A percentile compares a stretch with the other conserved stretches of the same genome.
Evolutionary conservation across 2,797 vertebrate genomes (phyloP).

Genomic region (Erethizon dorsatum): DNA sequence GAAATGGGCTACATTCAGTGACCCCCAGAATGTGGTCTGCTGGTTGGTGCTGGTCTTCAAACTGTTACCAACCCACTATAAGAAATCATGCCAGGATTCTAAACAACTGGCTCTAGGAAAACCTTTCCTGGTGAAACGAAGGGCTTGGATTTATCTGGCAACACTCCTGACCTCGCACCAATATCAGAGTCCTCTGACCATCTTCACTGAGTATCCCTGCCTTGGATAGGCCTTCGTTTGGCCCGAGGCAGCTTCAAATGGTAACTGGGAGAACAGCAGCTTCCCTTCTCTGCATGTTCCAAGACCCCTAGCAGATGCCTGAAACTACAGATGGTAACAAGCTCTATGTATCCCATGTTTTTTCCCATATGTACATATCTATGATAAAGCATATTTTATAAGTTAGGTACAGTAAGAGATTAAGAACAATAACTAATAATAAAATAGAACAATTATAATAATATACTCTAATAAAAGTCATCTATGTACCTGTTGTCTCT

Average conservation of each 20-base stretch:
- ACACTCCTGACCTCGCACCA: not conserved
- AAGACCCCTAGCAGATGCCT: not conserved
- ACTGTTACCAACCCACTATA: not conserved
- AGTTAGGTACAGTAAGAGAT: not conserved
- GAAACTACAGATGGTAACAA: not conserved
- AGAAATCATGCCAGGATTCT: not conserved
- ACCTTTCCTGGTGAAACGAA: constrained; percentile 29
- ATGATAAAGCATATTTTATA: not conserved
- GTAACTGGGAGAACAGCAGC: not conserved
- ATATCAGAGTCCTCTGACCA: not conserved
- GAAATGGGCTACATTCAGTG: not conserved
- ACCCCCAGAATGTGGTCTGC: not conserved
- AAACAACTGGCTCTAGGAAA: not conserved
- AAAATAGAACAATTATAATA: not conserved
- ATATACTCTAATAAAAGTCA: not conserved
- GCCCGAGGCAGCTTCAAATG: not conserved
- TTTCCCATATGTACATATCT: not conserved
- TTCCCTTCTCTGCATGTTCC: not conserved
- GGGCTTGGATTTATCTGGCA: not conserved
- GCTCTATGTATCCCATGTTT: not conserved
- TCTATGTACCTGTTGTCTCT: not conserved
- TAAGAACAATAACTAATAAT: not conserved
- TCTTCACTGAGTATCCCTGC: not conserved
- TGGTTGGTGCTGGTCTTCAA: not conserved
- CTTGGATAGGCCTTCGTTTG: not conserved